phyloP scores from a whole-genome alignment of 2,888 invertebrate species.

The Masnerella sp. region DNA sequence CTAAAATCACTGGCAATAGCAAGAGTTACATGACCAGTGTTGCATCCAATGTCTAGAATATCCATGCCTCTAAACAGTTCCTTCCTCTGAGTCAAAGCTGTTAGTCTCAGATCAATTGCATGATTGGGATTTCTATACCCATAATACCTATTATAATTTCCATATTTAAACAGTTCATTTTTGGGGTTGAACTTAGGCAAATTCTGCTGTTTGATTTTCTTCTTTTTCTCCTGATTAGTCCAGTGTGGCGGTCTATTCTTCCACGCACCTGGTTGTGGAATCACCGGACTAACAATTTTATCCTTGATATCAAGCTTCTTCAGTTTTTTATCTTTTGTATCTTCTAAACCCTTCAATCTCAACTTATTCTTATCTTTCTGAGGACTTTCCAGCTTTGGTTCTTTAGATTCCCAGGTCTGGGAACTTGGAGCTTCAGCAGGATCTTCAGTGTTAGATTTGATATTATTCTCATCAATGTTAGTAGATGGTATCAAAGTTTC shows the following conservation, averaged over 20 bases:
- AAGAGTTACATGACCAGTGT: conserved; percentile 96
- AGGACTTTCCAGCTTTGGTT: conserved; percentile 61
- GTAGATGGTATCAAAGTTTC: too few relatives aligned
- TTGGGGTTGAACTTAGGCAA: conserved; percentile 84
- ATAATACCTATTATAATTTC: conserved; percentile 98
- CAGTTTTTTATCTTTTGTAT: conserved; percentile 73
- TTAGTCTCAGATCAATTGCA: conserved; percentile 90
- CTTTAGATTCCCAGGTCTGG: conserved; percentile 78
- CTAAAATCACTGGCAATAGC: conserved; percentile 91
- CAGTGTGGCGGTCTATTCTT: conserved; percentile 80
- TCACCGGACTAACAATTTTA: conserved; percentile 94
- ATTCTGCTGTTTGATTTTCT: conserved; percentile 73
- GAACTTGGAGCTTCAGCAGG: too few relatives aligned
- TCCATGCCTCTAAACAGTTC: conserved; percentile 93
- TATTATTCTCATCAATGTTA: too few relatives aligned
- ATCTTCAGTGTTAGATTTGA: too few relatives aligned
- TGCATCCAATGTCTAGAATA: conserved; percentile 98
- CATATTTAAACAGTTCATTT: conserved; percentile 91
- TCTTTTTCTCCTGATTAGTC: conserved; percentile 76
- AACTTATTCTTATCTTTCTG: conserved; percentile 67
- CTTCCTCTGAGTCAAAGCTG: conserved; percentile 86
- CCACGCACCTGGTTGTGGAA: conserved; percentile 93
- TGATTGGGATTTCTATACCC: conserved; percentile 92
- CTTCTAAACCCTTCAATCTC: conserved; percentile 73
- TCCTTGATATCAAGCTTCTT: conserved; percentile 87